Evolutionary conservation across 2,888 invertebrate species (phyloP).

Genomic region (Eupithecia exiguata): DNA sequence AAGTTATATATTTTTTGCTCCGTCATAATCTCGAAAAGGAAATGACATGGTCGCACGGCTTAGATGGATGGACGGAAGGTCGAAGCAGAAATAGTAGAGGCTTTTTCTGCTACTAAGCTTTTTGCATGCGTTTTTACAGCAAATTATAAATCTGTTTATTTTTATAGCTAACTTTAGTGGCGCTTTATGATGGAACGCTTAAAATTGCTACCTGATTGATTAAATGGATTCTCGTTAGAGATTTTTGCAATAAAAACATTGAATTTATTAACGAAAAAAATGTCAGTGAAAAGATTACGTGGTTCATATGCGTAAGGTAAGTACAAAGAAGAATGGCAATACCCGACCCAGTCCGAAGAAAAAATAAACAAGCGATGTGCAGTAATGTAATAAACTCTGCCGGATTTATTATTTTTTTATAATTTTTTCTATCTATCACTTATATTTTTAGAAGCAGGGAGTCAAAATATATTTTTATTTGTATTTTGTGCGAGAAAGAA

Average conservation of each 20-base stretch:
- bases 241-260: not conserved
- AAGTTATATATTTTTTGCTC: conserved; percentile 14
- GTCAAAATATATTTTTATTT: no score
- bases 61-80: conserved; percentile 15
- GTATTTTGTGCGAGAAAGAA: no score
- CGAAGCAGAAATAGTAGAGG: conserved; percentile 7
- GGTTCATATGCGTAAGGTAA: not conserved
- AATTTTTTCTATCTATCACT: no score
- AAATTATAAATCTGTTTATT: not conserved
- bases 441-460: no score
- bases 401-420: no score
- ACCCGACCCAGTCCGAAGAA: no score
- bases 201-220: not conserved
- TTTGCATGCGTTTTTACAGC: not conserved
- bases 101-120: not conserved
- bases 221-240: not conserved
- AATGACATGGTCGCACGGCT: conserved; percentile 24
- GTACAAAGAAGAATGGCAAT: no score
- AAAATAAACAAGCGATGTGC: no score
- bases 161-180: not conserved
- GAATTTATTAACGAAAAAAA: not conserved
- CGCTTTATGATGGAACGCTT: not conserved
- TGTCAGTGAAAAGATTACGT: not conserved
- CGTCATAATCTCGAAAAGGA: conserved; percentile 20
- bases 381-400: no score